phyloP scores from a whole-genome alignment of 2,888 invertebrate genomes.

The Gordius sp. region DNA sequence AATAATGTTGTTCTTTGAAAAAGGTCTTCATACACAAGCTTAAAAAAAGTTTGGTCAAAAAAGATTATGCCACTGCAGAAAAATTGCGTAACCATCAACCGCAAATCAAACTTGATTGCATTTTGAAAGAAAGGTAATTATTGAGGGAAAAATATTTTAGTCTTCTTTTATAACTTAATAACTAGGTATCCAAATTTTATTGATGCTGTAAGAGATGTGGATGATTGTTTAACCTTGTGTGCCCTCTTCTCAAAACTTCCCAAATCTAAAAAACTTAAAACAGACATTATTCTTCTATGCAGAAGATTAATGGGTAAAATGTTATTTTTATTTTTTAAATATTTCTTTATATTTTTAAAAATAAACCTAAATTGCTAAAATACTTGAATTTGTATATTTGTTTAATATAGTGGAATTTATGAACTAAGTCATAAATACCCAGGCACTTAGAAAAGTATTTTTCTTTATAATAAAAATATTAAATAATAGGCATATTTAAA shows the following conservation, averaged over 20 bases:
- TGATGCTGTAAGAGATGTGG: slow-evolving; percentile 74
- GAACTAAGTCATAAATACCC: slow-evolving; percentile 71
- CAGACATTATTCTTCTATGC: slow-evolving; percentile 44
- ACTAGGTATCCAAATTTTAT: slow-evolving; percentile 65
- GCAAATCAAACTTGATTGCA: slow-evolving; percentile 61
- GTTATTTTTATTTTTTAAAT: no score
- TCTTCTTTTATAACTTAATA: background rate
- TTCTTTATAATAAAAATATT: no score
- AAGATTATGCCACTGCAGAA: slow-evolving; percentile 39
- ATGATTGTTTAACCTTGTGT: slow-evolving; percentile 73
- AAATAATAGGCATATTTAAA: no score
- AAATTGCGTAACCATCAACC: slow-evolving; percentile 54
- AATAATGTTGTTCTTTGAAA: no score
- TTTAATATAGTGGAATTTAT: slow-evolving; percentile 45
- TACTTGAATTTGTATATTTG: background rate
- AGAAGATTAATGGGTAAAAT: slow-evolving; percentile 48
- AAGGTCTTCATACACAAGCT: no score
- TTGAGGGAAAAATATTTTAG: no score
- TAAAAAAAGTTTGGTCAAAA: slow-evolving; percentile 25
- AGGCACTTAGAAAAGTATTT: slow-evolving; percentile 56
- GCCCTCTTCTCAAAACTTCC: slow-evolving; percentile 86
- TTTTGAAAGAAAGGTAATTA: slow-evolving; percentile 75
- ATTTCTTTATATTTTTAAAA: background rate
- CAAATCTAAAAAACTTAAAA: slow-evolving; percentile 42
- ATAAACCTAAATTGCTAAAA: background rate